Conservation (phyloP, 2,888 invertebrate genomes). For the Salpingus planirostris region DNA sequence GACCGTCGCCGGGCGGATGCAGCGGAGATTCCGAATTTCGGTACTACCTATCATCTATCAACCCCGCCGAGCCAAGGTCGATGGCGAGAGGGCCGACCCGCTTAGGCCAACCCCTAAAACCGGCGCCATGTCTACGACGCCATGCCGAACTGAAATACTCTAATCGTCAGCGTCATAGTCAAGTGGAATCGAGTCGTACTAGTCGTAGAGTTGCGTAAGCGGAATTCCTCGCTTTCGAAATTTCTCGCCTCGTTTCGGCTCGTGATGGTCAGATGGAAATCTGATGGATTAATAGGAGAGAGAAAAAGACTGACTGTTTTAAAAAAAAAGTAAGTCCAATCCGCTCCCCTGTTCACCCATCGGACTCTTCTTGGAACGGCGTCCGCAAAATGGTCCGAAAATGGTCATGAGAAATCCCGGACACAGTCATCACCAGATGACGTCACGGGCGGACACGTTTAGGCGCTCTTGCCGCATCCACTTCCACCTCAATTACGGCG, state of each 20-base stretch:
- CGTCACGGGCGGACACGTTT: slow-evolving; percentile 5
- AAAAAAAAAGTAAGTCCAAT: slow-evolving; percentile 33
- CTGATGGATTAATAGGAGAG: slow-evolving; percentile 36
- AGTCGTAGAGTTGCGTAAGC: too few species aligned
- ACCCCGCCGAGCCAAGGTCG: slow-evolving; percentile 8
- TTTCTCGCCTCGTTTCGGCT: too few species aligned
- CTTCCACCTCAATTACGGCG: too few species aligned
- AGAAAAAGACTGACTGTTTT: slow-evolving; percentile 36
- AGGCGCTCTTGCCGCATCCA: too few species aligned
- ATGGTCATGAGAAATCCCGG: too few species aligned
- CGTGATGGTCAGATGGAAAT: too few species aligned
- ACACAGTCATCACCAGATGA: slow-evolving; percentile 5
- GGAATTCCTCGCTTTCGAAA: too few species aligned
- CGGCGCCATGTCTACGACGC: slow-evolving; percentile 9
- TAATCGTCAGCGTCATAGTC: too few species aligned
- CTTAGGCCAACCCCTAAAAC: slow-evolving; percentile 8
- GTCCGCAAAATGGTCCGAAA: too few species aligned
- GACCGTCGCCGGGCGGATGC: background rate
- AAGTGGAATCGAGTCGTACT: too few species aligned
- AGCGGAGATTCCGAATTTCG: background rate
- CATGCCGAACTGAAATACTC: slow-evolving; percentile 6
- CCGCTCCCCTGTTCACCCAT: slow-evolving; percentile 35
- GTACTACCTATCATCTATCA: too few species aligned
- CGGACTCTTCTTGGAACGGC: too few species aligned
- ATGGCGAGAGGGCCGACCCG: slow-evolving; percentile 1